Conservation (phyloP, 37 sponge, comb jelly and placozoan genomes). For the Amphimedon queenslandica region DNA sequence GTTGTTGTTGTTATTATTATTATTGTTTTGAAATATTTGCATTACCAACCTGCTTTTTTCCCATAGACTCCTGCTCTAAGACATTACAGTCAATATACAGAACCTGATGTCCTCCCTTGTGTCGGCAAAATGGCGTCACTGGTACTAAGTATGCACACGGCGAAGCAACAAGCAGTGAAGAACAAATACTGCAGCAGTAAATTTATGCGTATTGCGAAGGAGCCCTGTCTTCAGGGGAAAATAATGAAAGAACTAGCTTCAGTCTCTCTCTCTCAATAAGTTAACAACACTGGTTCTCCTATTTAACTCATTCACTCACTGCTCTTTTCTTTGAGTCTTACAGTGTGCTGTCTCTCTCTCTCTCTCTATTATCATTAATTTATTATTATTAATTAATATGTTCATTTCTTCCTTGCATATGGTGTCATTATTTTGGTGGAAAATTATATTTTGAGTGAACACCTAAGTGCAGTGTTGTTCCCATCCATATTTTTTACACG, state of each 20-base stretch:
- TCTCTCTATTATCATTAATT: too few relatives aligned
- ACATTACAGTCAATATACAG: constrained; percentile 78
- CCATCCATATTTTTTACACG: too few relatives aligned
- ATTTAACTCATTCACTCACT: background rate
- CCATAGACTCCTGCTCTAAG: constrained; percentile 57
- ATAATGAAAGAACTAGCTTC: constrained; percentile 11
- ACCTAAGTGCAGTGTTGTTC: too few relatives aligned
- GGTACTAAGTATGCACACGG: constrained; percentile 54
- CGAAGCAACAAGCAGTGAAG: constrained; percentile 91
- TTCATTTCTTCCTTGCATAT: too few relatives aligned
- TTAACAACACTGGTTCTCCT: background rate
- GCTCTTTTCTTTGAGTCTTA: background rate
- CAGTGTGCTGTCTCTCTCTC: background rate
- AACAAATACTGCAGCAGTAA: constrained; percentile 83
- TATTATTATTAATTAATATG: too few relatives aligned
- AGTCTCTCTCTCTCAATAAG: background rate
- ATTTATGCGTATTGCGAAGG: constrained; percentile 67
- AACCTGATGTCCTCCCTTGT: constrained; percentile 60
- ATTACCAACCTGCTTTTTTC: background rate
- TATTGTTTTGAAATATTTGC: too few relatives aligned
- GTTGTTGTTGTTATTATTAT: too few relatives aligned
- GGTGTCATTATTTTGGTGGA: too few relatives aligned
- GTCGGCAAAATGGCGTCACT: constrained; percentile 64
- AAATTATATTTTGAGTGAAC: too few relatives aligned
- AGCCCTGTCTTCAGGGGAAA: constrained; percentile 31